Percentiles rank a stretch among this genome's conserved stretches.
These are phyloP conservation scores for Dioctria linearis DNA, from an alignment of 2,888 invertebrate species.

Conservation along the genomic window DNA sequence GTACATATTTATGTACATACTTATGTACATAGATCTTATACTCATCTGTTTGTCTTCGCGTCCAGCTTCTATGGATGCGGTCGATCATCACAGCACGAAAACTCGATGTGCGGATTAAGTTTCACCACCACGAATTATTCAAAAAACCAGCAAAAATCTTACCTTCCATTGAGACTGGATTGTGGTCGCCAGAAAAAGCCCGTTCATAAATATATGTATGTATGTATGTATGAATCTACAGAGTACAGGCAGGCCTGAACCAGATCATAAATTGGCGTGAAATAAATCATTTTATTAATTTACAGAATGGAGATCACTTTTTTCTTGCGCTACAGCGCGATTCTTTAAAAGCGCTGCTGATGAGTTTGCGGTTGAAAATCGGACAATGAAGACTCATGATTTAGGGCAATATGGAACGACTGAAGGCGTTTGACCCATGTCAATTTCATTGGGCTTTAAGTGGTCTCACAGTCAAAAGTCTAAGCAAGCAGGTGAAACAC, in stretches of 20 bases:
- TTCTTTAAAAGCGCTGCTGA: conserved; percentile 22
- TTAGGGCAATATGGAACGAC: conserved; percentile 29
- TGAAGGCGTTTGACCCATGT: conserved; percentile 45
- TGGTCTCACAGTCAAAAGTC: conserved; percentile 8
- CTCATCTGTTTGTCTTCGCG: conserved; percentile 39
- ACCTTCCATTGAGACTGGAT: not conserved
- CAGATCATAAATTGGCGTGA: conserved; percentile 52
- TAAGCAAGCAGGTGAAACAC: conserved; percentile 40
- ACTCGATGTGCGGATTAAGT: conserved; percentile 33
- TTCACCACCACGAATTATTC: conserved; percentile 34
- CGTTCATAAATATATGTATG: no score
- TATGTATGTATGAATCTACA: not conserved
- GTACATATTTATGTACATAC: no score
- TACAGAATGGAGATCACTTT: conserved; percentile 45
- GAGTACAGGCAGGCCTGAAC: not conserved
- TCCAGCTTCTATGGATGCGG: conserved; percentile 45
- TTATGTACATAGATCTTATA: no score
- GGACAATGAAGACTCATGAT: conserved; percentile 38
- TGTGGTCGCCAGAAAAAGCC: not conserved
- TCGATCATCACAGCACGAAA: conserved; percentile 49
- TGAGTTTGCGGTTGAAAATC: conserved; percentile 44
- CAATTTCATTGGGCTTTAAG: conserved; percentile 36
- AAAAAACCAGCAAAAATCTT: conserved; percentile 5
- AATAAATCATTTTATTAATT: conserved; percentile 59
- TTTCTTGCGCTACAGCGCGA: conserved; percentile 14